Evolutionary conservation across 2,888 invertebrate species (phyloP).

Genomic region (Rapana venosa): DNA sequence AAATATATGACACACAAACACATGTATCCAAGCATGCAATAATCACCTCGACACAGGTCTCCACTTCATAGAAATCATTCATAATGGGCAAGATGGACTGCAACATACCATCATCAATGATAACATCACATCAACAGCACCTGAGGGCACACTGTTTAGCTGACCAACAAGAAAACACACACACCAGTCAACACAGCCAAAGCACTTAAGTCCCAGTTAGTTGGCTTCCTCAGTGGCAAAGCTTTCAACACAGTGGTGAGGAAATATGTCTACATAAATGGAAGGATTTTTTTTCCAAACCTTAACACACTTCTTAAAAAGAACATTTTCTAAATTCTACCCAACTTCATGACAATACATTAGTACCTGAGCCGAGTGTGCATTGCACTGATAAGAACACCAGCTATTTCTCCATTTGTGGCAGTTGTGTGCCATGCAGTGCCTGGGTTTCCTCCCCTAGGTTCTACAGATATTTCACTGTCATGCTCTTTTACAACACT

Average conservation of each 20-base stretch:
- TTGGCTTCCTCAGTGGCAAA: neutral
- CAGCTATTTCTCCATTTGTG: too few species aligned
- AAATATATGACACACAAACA: neutral
- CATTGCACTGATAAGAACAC: too few species aligned
- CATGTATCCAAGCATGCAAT: neutral
- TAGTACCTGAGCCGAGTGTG: too few species aligned
- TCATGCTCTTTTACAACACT: too few species aligned
- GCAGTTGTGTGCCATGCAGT: too few species aligned
- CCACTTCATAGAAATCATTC: constrained; percentile 98
- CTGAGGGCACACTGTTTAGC: neutral
- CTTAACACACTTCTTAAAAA: too few species aligned
- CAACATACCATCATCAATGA: constrained; percentile 70
- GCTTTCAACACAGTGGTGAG: neutral
- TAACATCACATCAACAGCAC: neutral
- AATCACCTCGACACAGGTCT: constrained; percentile 95
- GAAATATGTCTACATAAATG: neutral
- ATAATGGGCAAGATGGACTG: constrained; percentile 96
- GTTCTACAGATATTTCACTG: too few species aligned
- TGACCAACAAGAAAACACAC: neutral
- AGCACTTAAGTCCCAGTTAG: neutral
- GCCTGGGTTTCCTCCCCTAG: too few species aligned
- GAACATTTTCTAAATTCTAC: too few species aligned
- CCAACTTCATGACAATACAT: too few species aligned
- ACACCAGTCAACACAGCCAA: neutral
- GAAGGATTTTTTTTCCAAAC: neutral